phyloP scores from a whole-genome alignment of 2,888 invertebrate species.

The Pteria penguin region DNA sequence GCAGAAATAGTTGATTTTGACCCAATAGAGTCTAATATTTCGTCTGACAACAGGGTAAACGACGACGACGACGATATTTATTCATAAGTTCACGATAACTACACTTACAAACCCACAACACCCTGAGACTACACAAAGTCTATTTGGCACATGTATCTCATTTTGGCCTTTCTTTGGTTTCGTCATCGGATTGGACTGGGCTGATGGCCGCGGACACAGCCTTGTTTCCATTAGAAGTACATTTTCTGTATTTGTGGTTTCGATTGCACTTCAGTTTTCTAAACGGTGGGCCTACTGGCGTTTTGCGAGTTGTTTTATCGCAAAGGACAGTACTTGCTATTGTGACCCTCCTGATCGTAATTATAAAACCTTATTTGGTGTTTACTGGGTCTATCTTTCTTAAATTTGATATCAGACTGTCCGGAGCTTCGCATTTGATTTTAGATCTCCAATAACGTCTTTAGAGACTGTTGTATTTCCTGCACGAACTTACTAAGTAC shows the following conservation, averaged over 20 bases:
- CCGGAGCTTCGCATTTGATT: neutral
- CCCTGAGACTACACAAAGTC: neutral
- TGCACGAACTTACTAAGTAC: neutral
- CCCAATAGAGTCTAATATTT: neutral
- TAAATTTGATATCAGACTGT: neutral
- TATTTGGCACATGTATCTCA: neutral
- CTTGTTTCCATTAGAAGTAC: too few relatives aligned
- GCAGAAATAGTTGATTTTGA: neutral
- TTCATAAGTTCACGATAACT: too few relatives aligned
- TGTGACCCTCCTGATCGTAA: slow-evolving; percentile 11
- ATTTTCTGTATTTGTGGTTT: too few relatives aligned
- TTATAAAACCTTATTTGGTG: neutral
- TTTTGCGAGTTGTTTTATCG: neutral
- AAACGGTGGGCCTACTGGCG: neutral
- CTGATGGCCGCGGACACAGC: slow-evolving; percentile 6
- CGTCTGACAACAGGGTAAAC: slow-evolving; percentile 15
- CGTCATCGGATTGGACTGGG: neutral
- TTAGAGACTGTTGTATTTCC: neutral
- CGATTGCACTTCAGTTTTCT: too few relatives aligned
- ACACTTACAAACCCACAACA: slow-evolving; percentile 14
- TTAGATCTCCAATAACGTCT: neutral
- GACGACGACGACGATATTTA: slow-evolving; percentile 27
- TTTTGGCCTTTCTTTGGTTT: neutral
- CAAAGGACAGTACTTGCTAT: neutral
- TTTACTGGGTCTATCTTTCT: neutral